Base-by-base conservation (phyloP, 2,888 invertebrate genomes). In the Dolomedes plantarius region DNA sequence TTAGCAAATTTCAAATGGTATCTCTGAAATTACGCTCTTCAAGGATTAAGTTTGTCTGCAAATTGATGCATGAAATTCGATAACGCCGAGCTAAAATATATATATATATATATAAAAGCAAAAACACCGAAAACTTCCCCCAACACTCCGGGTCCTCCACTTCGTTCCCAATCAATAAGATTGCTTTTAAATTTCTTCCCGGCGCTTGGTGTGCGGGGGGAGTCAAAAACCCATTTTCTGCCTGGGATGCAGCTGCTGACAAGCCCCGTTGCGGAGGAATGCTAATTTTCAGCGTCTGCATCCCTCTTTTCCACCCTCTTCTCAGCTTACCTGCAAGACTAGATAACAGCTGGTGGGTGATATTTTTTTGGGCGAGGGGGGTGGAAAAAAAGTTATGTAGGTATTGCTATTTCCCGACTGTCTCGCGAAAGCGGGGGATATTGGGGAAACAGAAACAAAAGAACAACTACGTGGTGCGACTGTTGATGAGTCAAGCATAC, bases 161-260 rank as follows among this genome's bases (percentile, higher is more conserved):
- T 56, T 56, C 19, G 23, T 56, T 23, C 3, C 56, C 23, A 56
- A 56, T 56, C 56, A 56, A 56, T 56, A 56, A 56, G 56, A 56
- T 56, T 23, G 56, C 56, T 56, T 56, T 56, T 56, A 56, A 56
- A 56, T 56, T 56, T 56, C 56, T 56, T 23, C 56, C 5, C 5
- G 23, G 3, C 1, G 56, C 56, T 23, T 6, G 7, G 7, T 5
- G 36, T 5, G n/a, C 36, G 36, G 11, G 11, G 41, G 41, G 41
- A 46, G 56, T 23, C 56, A 23, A 56, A 56, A 56, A 56, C 23
- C 56, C 56, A 56, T 56, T 56, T 23, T 56, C 56, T 56, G 56
- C 3, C 19, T 36, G 23, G 23, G 23, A 56, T 56, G 56, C 56
- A 56, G 56, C 56, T 23, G 56, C 56, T 23, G 56, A 23, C 19